These are phyloP conservation scores for Gasterosteus aculeatus DNA, from an alignment of 2,113 vertebrate genomes.

Conservation along the genomic window DNA sequence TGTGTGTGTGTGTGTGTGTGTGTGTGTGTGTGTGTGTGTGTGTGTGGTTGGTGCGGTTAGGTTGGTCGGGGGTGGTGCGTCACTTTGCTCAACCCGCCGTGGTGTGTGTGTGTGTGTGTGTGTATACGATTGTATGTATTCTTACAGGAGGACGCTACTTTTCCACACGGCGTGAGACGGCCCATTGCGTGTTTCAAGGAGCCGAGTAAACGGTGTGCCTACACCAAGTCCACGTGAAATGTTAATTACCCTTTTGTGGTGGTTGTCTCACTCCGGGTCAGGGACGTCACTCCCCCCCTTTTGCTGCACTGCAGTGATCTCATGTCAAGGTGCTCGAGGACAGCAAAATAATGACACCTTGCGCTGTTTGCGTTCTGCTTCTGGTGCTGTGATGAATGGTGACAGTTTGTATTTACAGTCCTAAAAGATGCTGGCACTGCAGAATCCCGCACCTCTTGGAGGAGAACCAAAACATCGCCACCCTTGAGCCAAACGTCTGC, in stretches of 20 bases:
- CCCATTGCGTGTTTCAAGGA: constrained; percentile 36
- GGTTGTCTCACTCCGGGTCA: constrained; percentile 12
- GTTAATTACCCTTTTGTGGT: constrained; percentile 28
- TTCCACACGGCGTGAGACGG: constrained; percentile 40
- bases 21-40: constrained; percentile 14
- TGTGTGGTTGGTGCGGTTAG: constrained; percentile 4
- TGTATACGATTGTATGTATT: constrained; percentile 7
- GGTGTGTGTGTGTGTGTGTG: constrained; percentile 34
- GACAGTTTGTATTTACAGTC: constrained; percentile 75
- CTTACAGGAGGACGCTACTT: constrained; percentile 50
- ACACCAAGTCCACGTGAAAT: constrained; percentile 35
- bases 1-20: too few relatives aligned
- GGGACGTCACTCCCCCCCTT: constrained; percentile 29
- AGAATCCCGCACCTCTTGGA: constrained; percentile 52
- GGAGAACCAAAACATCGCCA: constrained; percentile 46
- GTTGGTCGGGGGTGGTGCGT: not conserved
- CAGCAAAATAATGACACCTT: constrained; percentile 61
- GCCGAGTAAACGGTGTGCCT: constrained; percentile 4
- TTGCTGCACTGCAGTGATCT: constrained; percentile 50
- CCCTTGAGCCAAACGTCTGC: constrained; percentile 47
- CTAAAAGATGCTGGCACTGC: constrained; percentile 69
- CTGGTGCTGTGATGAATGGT: constrained; percentile 63
- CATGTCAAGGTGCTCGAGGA: constrained; percentile 35
- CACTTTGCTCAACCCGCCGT: constrained; percentile 30
- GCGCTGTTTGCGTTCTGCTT: constrained; percentile 52